Percentiles rank a stretch among this genome's conserved stretches.
phyloP scores from a whole-genome alignment of 2,113 vertebrate genomes.

The Pangasianodon hypophthalmus region DNA sequence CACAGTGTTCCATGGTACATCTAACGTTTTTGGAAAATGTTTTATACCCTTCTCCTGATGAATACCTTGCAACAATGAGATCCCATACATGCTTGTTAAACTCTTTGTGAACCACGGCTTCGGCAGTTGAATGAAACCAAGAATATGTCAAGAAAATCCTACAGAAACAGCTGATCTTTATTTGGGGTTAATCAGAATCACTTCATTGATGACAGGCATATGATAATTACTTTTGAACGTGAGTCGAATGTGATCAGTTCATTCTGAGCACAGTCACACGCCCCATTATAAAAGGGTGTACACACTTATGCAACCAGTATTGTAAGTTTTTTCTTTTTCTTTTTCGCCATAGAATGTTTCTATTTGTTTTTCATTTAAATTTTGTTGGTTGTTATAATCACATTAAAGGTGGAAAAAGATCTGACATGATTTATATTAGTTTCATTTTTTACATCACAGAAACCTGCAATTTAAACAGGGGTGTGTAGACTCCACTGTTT shows the following conservation, averaged over 20 bases:
- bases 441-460: too few species aligned
- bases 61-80: not conserved
- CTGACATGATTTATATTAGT: too few species aligned
- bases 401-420: not conserved
- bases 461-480: not conserved
- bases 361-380: not conserved
- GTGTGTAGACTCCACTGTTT: not conserved
- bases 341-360: too few species aligned
- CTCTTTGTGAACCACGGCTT: not conserved
- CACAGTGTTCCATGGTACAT: not conserved
- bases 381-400: not conserved
- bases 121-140: not conserved
- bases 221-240: not conserved
- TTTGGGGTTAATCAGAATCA: not conserved
- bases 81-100: not conserved
- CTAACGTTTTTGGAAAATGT: not conserved
- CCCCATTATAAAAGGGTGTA: not conserved
- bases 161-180: not conserved
- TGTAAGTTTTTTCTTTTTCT: too few species aligned
- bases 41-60: not conserved
- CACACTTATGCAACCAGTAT: not conserved
- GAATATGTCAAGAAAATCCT: not conserved
- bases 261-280: not conserved
- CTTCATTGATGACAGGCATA: not conserved
- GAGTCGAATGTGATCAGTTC: not conserved